A percentile compares a stretch with the other conserved stretches of the same genome.
These are phyloP conservation scores for Eupsittula cactorum DNA, from an alignment of 2,113 vertebrate genomes.

Conservation along the genomic window DNA sequence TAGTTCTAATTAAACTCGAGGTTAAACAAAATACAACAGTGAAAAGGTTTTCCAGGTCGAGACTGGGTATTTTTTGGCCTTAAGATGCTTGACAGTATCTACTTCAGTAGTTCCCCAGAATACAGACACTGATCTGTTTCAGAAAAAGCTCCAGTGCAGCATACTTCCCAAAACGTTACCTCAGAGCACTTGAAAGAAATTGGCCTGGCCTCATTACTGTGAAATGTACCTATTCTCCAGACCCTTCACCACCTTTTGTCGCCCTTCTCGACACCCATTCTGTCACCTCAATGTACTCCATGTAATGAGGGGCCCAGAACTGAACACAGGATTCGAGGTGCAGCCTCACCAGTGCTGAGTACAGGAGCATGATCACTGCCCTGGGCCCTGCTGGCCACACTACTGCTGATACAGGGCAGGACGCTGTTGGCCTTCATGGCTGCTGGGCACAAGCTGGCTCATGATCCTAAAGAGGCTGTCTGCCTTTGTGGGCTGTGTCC, in stretches of 20 bases:
- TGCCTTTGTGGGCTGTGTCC: background rate
- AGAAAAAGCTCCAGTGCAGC: too few species aligned
- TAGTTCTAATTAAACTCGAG: background rate
- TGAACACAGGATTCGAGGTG: background rate
- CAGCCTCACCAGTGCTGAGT: background rate
- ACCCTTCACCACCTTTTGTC: background rate
- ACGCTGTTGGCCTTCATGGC: background rate
- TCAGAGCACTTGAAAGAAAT: background rate
- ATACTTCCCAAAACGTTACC: background rate
- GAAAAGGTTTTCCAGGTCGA: background rate
- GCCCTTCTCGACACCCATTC: background rate
- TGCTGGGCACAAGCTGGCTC: background rate
- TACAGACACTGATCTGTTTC: background rate
- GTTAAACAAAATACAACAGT: background rate
- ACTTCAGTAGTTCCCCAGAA: background rate
- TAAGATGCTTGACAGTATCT: background rate
- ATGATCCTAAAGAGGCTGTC: background rate
- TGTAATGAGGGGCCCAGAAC: background rate
- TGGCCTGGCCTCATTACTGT: accelerated
- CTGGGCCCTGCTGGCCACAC: background rate
- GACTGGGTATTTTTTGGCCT: background rate
- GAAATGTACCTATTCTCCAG: background rate
- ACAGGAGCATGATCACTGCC: background rate
- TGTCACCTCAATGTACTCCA: background rate
- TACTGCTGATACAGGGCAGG: background rate